Base-by-base conservation (phyloP, 2,113 vertebrate genomes). In the Herpetotheres cachinnans region DNA sequence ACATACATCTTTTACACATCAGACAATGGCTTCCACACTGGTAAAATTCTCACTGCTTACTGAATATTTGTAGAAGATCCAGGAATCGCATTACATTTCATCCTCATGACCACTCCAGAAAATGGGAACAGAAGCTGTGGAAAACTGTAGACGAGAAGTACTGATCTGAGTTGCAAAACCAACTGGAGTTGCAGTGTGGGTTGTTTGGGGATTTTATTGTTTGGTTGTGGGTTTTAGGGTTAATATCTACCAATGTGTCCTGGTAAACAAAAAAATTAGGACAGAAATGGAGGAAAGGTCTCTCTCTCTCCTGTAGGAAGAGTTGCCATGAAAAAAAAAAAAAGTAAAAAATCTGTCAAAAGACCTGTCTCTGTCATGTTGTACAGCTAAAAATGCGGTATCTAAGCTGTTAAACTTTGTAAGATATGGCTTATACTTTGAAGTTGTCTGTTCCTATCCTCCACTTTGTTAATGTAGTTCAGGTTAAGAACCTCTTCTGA, bases 1-100 rank as follows among this genome's bases (percentile, higher is more conserved):
- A 99, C 99, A 0, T 99, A 99, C 89, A 97, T 99, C 96, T 98
- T 99, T 86, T 99, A 99, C 74, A 99, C 99, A 27, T 99, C 99
- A 16, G 99, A 99, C 96, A 99, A 99, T 15, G 99, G 99, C 82
- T 99, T 99, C 96, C 99, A 99, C 96, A 99, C 99, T 84, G 99
- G 99, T 99, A 95, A 73, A 67, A 46, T 16, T 79, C 85, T 93
- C 13, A 49, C 40, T 84, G n/a, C 49, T 58, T 90, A 42, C n/a
- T 84, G 38, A 42, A 36, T 10, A 3, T 44, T 69, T 86, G 32
- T 71, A 74, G 44, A 73, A 62, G 54, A 77, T 82, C 16, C 34
- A 38, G 34, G 36, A 89, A 26, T 14, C 8, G 2, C 2, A 0
- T 71, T 79, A 65, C 8, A 5, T 26, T 69, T 85, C 34, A 55